Conservation (phyloP, 2,797 vertebrate species). For the Dryobates pubescens region DNA sequence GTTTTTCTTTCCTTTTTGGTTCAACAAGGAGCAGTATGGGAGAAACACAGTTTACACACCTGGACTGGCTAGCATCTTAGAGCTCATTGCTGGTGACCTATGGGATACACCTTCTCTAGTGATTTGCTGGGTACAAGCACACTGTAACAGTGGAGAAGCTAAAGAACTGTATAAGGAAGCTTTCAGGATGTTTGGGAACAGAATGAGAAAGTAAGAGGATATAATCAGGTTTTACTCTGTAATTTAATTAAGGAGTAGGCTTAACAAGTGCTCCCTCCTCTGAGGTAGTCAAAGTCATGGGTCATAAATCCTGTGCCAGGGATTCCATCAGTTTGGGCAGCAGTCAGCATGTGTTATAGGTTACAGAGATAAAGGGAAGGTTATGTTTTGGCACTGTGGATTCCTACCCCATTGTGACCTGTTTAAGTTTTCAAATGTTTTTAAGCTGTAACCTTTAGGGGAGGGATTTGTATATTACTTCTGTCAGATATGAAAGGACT, state of each 20-base stretch:
- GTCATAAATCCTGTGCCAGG: neutral
- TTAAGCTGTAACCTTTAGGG: neutral
- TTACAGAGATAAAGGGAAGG: neutral
- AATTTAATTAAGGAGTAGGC: neutral
- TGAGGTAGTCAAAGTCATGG: neutral
- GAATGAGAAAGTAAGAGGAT: neutral
- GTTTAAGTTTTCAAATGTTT: neutral
- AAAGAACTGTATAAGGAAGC: neutral
- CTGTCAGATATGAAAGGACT: neutral
- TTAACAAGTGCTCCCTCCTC: neutral
- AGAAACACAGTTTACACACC: neutral
- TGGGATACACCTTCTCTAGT: neutral
- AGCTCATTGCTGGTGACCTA: neutral
- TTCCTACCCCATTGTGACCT: neutral
- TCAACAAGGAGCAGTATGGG: neutral
- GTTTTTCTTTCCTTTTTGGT: neutral
- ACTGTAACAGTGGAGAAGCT: neutral
- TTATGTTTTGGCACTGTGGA: neutral
- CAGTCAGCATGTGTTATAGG: neutral
- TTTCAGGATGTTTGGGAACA: neutral
- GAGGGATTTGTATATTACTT: neutral
- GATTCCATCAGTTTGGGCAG: neutral
- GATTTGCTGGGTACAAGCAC: fast-evolving
- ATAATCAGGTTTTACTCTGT: neutral
- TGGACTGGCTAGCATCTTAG: neutral